phyloP scores from a whole-genome alignment of 2,888 invertebrate species.

The Chaitophorus viminalis region DNA sequence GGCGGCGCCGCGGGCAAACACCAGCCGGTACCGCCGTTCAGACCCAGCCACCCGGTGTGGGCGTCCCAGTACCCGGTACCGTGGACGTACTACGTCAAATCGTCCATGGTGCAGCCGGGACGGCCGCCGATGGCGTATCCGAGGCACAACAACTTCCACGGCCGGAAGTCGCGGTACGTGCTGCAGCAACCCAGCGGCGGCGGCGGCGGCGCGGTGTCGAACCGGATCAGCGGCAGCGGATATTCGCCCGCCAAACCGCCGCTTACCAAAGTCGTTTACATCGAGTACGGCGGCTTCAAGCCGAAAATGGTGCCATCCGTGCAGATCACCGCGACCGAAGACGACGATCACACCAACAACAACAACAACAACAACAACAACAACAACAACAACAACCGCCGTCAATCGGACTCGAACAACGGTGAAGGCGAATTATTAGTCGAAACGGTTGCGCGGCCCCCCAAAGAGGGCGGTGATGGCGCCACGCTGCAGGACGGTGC shows the following conservation, averaged over 20 bases:
- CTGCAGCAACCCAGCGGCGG: slow-evolving; percentile 1
- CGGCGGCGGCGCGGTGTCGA: slow-evolving; percentile 1
- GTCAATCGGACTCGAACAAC: background rate
- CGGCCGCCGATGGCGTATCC: background rate
- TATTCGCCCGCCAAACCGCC: slow-evolving; percentile 13
- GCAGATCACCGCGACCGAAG: slow-evolving; percentile 68
- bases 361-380: too few species aligned
- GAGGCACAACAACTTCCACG: background rate
- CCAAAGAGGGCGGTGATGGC: background rate
- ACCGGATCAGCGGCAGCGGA: slow-evolving; percentile 26
- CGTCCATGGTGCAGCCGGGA: slow-evolving; percentile 63
- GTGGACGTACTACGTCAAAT: slow-evolving; percentile 64
- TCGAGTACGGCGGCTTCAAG: slow-evolving; percentile 83
- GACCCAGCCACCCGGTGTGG: slow-evolving; percentile 65
- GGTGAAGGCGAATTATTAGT: background rate
- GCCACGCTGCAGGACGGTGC: background rate
- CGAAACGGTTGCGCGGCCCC: background rate
- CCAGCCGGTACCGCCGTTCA: slow-evolving; percentile 63
- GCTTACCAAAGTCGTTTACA: slow-evolving; percentile 69
- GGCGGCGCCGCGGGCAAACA: slow-evolving; percentile 25
- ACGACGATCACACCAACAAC: background rate
- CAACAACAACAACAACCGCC: background rate
- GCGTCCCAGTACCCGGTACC: slow-evolving; percentile 65
- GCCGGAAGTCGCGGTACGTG: slow-evolving; percentile 46
- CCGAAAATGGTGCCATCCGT: slow-evolving; percentile 84